A percentile compares a stretch with the other conserved stretches of the same genome.
Conservation (phyloP, 2,888 invertebrate genomes). For the Erebia palarica region DNA sequence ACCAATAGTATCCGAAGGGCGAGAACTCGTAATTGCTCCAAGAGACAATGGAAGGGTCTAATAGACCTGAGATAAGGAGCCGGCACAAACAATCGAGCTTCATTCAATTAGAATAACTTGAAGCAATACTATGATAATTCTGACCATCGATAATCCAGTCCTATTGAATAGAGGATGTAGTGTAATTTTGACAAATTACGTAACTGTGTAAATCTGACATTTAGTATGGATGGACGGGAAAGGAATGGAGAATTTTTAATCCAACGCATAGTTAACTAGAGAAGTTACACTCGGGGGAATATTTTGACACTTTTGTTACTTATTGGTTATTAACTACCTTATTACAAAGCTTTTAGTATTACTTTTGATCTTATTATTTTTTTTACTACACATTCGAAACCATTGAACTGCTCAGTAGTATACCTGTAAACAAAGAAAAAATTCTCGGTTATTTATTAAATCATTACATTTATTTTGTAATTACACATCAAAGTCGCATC, state of each 20-base stretch:
- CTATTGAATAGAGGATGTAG: neutral
- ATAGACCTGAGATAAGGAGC: conserved; percentile 11
- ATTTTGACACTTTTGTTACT: too few relatives aligned
- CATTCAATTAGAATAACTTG: conserved; percentile 14
- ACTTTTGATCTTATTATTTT: neutral
- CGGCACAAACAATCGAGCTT: conserved; percentile 1
- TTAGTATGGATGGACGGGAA: too few relatives aligned
- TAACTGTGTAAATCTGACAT: neutral
- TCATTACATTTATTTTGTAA: too few relatives aligned
- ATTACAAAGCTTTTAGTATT: neutral
- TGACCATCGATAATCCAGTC: neutral
- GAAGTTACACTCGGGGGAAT: too few relatives aligned
- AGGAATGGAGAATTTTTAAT: too few relatives aligned
- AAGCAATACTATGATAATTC: conserved; percentile 1
- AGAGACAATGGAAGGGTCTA: conserved; percentile 15
- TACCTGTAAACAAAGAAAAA: conserved; percentile 7
- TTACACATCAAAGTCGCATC: too few relatives aligned
- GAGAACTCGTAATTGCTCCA: conserved; percentile 29
- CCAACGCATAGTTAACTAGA: too few relatives aligned
- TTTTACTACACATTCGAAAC: neutral
- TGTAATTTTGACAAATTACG: neutral
- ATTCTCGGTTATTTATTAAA: neutral
- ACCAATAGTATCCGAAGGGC: conserved; percentile 12
- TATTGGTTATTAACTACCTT: too few relatives aligned
- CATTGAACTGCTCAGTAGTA: neutral